Evolutionary conservation across 2,888 invertebrate genomes (phyloP).

Genomic region (Geophilus truncorum): DNA sequence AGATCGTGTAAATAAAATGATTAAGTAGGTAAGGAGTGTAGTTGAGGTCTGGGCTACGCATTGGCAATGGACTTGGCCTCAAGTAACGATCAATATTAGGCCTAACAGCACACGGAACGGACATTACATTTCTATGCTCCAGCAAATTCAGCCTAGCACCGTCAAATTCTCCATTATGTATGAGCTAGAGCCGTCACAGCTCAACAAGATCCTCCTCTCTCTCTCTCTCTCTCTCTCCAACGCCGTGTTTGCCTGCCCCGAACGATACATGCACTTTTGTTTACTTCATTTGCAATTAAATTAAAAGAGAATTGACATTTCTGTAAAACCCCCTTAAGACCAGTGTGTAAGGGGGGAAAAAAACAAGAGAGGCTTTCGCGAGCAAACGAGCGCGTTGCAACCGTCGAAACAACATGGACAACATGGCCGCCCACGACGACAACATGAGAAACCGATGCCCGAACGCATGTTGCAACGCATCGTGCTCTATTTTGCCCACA

Average conservation of each 20-base stretch:
- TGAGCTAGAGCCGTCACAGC: neutral
- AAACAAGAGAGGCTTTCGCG: neutral
- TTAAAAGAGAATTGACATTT: neutral
- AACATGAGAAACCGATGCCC: neutral
- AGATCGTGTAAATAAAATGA: neutral
- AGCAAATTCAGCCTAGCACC: neutral
- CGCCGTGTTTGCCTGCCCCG: neutral
- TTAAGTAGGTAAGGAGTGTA: neutral
- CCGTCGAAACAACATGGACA: neutral
- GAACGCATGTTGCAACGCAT: neutral
- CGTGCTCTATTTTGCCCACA: neutral
- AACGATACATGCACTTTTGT: neutral
- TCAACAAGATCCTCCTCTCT: neutral
- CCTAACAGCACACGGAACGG: neutral
- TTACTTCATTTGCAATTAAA: neutral
- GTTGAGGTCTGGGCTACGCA: slow-evolving; percentile 10
- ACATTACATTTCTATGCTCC: neutral
- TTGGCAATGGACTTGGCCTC: slow-evolving; percentile 10
- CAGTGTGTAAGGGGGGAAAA: neutral
- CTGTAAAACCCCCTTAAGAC: neutral
- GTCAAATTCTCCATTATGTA: slow-evolving; percentile 6
- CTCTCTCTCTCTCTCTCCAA: too few relatives aligned
- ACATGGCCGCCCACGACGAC: slow-evolving; percentile 13
- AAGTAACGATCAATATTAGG: neutral
- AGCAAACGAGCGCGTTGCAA: neutral